Base-by-base conservation (phyloP, 2,113 vertebrate species). In the Caranx melampygus region DNA sequence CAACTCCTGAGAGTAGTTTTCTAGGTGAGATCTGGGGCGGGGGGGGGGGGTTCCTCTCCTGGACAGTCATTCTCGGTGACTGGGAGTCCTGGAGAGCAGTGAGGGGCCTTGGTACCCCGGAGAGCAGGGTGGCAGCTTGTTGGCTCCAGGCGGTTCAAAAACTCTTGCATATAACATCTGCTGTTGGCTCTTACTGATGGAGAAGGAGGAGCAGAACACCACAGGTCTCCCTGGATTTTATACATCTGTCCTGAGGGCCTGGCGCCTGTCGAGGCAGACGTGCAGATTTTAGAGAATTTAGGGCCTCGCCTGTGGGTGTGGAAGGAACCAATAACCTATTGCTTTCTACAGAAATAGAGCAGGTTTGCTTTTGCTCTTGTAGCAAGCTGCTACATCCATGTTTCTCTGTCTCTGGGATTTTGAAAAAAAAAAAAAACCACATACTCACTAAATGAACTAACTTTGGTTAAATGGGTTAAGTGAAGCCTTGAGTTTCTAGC, bases 41-140 rank as follows among this genome's bases (percentile, higher is more conserved):
- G 35, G 34, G 42, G 20, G 42, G 21, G 47, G 62, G 14, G 16
- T 35, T 35, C n/a, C 58, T 49, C n/a, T 52, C 54, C 10, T 59
- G 52, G 33, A 74, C 37, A 16, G 54, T 42, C 44, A 49, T 73
- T 81, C 26, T 81, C 26, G 9, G 18, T 35, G 20, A 9, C 47
- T n/a, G 35, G 42, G 68, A 26, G 4, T 85, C 44, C 35, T 49
- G 55, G 16, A 75, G 59, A 59, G 63, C 62, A 44, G 16, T 6
- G 68, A 80, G 21, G 21, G 31, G 21, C 16, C 55, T 34, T 61
- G 79, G 83, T 73, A 78, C 82, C 75, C 72, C 54, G 61, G 34
- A 74, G 87, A 89, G 68, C 77, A 71, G 20, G 71, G 57, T 40
- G 63, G 62, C 84, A 82, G 81, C 74, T 83, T 81, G 66, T 52